Percentiles rank a stretch among this genome's conserved stretches.
phyloP scores from a whole-genome alignment of 2,113 vertebrate genomes.

The Rafetus swinhoei region DNA sequence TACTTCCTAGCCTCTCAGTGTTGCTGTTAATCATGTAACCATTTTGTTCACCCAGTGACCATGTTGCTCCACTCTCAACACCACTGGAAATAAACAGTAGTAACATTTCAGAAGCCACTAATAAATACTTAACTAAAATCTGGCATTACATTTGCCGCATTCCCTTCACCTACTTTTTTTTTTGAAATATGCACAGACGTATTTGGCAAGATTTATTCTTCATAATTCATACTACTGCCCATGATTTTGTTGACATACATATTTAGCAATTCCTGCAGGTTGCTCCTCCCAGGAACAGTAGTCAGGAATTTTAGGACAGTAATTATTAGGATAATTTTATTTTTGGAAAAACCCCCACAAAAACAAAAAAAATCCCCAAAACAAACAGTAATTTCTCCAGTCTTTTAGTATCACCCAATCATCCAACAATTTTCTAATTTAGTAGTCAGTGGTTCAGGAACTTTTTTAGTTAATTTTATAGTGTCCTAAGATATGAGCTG shows the following conservation, averaged over 20 bases:
- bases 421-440: neutral
- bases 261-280: neutral
- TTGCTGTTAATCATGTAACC: neutral
- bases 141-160: neutral
- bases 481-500: neutral
- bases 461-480: accelerated
- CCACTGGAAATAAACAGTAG: neutral
- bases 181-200: neutral
- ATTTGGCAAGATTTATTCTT: neutral
- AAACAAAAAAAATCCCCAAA: too few relatives aligned
- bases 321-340: neutral
- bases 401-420: accelerated
- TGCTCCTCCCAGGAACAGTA: too few relatives aligned
- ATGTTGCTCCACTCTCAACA: neutral
- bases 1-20: neutral
- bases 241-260: neutral
- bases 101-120: neutral
- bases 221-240: neutral
- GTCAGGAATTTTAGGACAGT: accelerated
- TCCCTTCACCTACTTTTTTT: neutral
- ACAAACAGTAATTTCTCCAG: neutral
- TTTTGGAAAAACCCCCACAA: accelerated
- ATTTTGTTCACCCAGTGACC: neutral
- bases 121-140: neutral
- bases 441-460: neutral